Base-by-base conservation (phyloP, 2,888 invertebrate genomes). In the Drosophila picticornis region DNA sequence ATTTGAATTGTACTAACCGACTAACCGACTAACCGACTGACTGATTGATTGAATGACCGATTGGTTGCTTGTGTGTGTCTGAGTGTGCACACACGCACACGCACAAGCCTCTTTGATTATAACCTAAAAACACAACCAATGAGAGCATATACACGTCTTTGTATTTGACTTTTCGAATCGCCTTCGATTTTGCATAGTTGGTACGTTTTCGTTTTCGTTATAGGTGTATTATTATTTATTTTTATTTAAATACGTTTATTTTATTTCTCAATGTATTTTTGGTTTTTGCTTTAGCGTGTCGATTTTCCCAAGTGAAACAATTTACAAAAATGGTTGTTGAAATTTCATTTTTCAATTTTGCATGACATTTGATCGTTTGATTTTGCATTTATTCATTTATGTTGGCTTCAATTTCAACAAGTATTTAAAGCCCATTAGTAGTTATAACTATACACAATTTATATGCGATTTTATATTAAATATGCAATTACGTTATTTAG, bases 121-220 rank as follows among this genome's bases (percentile, higher is more conserved):
- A 94, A 81, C 81, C 88, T 93, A 92, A 92, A 92, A 93, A 93
- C 92, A 93, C 93, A 93, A 93, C 93, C 93, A 92, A 92, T 92
- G 93, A 92, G 93, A 93, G 93, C 92, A 92, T 92, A 89, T 91
- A 86, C 84, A 84, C 84, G 73, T 86, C 87, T 88, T 88, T 90
- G 85, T 86, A 86, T 90, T 86, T 81, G 81, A 86, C 78, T 77
- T 81, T 76, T 64, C 80, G 80, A 76, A 74, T 69, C 52, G 68
- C 36, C 43, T 75, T 80, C 66, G 77, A 65, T 62, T 64, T 81
- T 66, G 64, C 77, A 68, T 83, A 83, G 81, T 77, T 78, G 85
- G 76, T 75, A 75, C 76, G 50, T 46, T 46, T 46, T 46, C 46
- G 22, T 58, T 79, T 74, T 76, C 48, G 59, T 75, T 80, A 62